Percentiles rank a stretch among this genome's conserved stretches.
Evolutionary conservation across 2,888 invertebrate genomes (phyloP).

Genomic region (Cerceris ruficornis): DNA sequence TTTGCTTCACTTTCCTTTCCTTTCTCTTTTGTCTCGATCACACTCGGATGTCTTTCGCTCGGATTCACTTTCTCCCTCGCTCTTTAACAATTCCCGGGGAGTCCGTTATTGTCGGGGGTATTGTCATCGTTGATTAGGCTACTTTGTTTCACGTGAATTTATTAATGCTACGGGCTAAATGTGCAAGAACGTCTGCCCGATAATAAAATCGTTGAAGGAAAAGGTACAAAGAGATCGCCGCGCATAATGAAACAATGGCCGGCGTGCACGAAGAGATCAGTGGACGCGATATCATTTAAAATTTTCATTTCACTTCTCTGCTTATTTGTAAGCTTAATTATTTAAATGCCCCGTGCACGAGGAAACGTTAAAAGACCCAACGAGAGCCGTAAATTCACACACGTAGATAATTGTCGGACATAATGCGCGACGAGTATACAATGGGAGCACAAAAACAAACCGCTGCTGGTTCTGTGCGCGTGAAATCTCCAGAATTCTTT

Average conservation of each 20-base stretch:
- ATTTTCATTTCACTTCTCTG: too few relatives aligned
- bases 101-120: too few relatives aligned
- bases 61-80: background rate
- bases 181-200: too few relatives aligned
- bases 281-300: too few relatives aligned
- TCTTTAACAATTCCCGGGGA: background rate
- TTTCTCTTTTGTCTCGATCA: background rate
- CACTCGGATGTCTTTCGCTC: background rate
- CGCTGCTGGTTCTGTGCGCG: background rate
- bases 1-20: conserved; percentile 3
- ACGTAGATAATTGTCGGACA: conserved; percentile 37
- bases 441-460: conserved; percentile 31
- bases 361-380: conserved; percentile 8
- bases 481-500: conserved; percentile 4
- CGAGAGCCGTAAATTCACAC: conserved; percentile 6
- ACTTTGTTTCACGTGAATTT: too few relatives aligned
- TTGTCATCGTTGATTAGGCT: too few relatives aligned
- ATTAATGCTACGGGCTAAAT: too few relatives aligned
- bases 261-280: too few relatives aligned
- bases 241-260: too few relatives aligned
- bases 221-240: too few relatives aligned
- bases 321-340: too few relatives aligned
- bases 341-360: background rate
- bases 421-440: conserved; percentile 36
- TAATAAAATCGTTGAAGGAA: too few relatives aligned